Conservation (phyloP, 1,140 invertebrate species). For the Drosophila yakuba region DNA sequence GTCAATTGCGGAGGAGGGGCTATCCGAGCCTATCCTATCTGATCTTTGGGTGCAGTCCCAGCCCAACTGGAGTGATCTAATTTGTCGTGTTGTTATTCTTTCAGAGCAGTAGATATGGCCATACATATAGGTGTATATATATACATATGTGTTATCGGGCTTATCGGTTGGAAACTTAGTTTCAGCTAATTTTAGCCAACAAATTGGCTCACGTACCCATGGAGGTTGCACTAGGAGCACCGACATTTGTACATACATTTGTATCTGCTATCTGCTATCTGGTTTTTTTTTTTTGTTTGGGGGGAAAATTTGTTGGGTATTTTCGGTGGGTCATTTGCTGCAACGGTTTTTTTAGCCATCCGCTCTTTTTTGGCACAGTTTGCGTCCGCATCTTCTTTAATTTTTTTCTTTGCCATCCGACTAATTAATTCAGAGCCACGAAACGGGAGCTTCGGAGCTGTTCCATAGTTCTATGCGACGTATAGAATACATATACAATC, state of each 20-base stretch:
- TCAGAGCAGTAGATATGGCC: slow-evolving; percentile 10
- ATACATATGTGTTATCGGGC: slow-evolving; percentile 13
- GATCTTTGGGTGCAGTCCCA: slow-evolving; percentile 31
- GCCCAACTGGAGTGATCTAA: slow-evolving; percentile 23
- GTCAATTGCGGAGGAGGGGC: slow-evolving; percentile 12
- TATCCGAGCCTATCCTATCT: background rate
- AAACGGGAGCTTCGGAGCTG: slow-evolving; percentile 28
- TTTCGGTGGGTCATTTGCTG: slow-evolving; percentile 3
- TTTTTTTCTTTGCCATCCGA: background rate
- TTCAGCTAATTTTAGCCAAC: slow-evolving; percentile 41
- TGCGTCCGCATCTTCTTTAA: slow-evolving; percentile 16
- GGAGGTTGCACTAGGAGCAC: background rate
- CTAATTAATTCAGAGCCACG: slow-evolving; percentile 64
- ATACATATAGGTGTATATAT: background rate
- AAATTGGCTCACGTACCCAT: slow-evolving; percentile 13
- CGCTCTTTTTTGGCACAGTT: slow-evolving; percentile 18
- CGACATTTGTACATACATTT: background rate
- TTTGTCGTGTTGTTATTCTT: slow-evolving; percentile 39
- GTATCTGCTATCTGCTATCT: background rate
- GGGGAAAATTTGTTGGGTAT: background rate
- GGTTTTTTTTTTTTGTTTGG: background rate
- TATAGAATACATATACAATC: background rate
- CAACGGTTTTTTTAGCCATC: slow-evolving; percentile 15
- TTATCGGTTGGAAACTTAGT: slow-evolving; percentile 37
- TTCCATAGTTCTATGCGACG: background rate